Base-by-base conservation (phyloP, 2,113 vertebrate genomes). In the Hypocryptadius cinnamomeus region DNA sequence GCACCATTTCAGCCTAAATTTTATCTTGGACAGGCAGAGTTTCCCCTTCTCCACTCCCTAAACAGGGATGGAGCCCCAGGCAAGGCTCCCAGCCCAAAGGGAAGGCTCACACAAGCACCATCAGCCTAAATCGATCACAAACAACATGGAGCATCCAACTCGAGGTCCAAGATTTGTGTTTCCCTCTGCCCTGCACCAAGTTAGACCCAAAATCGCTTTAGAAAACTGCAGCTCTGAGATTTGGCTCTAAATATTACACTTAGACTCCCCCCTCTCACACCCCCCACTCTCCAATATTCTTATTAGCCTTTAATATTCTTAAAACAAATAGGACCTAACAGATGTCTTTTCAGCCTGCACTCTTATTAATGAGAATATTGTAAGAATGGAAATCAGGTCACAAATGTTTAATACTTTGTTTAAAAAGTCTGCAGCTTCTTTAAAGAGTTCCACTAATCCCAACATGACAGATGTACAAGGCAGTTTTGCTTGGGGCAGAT, bases 391-490 rank as follows among this genome's bases (percentile, higher is more conserved):
- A 96, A 96, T 82, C 91, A 93, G 94, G 94, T 97, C 95, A 95
- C 87, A 81, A 76, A 95, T 68, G 92, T 90, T 91, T 95, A 94
- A 89, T 88, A 96, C 92, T 95, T 93, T 91, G 85, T 96, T 95
- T 96, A 83, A 84, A 93, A 96, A 97, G 92, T 95, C 93, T 96
- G 91, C 92, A 90, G 85, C 94, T 94, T 90, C 96, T 97, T 96
- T 92, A 94, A 96, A 96, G 93, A 95, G 94, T 95, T 90, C 81
- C 73, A 44, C 96, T 96, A 97, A 98, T 97, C 95, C 93, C 89
- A 61, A 92, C 86, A 90, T 97, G 95, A 93, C 97, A 97, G 97
- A 96, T 96, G 89, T 91, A 96, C 86, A 90, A 92, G 93, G 69
- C 96, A 91, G 95, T 96, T 96, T 93, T 96, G 91, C 93, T 96